Evolutionary conservation across 92 coral and sea anemone species (phyloP).

Genomic region (Zoanthus sansibaricus): DNA sequence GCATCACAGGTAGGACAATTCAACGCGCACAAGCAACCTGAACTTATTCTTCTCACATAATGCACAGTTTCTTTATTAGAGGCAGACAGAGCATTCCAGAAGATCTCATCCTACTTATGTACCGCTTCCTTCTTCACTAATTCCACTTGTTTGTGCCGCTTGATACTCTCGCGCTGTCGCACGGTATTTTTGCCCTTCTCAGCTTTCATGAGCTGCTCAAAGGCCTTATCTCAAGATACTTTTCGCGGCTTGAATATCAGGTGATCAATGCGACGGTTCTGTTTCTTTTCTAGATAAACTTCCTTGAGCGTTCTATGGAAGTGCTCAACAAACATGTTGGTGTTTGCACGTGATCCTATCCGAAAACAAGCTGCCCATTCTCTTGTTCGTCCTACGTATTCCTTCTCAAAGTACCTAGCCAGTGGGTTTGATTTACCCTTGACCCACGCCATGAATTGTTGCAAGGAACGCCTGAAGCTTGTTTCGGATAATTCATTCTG

Average conservation of each 20-base stretch:
- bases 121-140: too few species aligned
- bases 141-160: too few species aligned
- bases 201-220: not conserved
- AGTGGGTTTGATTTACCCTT: constrained; percentile 5
- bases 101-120: too few species aligned
- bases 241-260: not conserved
- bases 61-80: too few species aligned
- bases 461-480: constrained; percentile 44
- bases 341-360: constrained; percentile 40
- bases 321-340: constrained; percentile 38
- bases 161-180: too few species aligned
- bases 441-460: constrained; percentile 43
- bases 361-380: constrained; percentile 58
- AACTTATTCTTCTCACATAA: too few species aligned
- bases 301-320: constrained; percentile 20
- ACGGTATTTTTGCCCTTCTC: too few species aligned
- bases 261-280: constrained; percentile 16
- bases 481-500: constrained; percentile 43
- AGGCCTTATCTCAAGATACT: not conserved
- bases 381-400: constrained; percentile 27
- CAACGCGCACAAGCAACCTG: too few species aligned
- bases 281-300: constrained; percentile 3
- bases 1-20: too few species aligned
- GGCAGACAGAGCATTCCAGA: too few species aligned
- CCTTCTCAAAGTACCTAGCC: constrained; percentile 44